Conservation (phyloP, 2,888 invertebrate genomes). For the Erannis defoliaria region DNA sequence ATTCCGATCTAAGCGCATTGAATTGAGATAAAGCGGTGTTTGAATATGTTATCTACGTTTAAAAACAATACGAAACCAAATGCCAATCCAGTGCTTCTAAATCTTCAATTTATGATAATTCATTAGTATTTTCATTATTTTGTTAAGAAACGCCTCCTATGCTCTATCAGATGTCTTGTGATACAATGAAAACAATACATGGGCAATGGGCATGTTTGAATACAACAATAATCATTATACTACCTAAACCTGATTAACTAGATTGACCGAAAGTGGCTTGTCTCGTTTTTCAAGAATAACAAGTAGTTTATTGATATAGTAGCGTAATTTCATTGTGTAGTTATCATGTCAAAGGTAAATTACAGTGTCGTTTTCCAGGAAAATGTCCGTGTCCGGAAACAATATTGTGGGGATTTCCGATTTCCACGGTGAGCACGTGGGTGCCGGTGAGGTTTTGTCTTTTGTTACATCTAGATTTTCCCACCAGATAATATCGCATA, state of each 20-base stretch:
- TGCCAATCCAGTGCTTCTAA: slow-evolving; percentile 33
- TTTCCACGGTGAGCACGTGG: slow-evolving; percentile 63
- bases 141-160: neutral
- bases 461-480: slow-evolving; percentile 72
- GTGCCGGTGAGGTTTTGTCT: slow-evolving; percentile 58
- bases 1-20: slow-evolving; percentile 80
- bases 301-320: slow-evolving; percentile 61
- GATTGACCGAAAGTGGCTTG: slow-evolving; percentile 68
- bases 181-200: slow-evolving; percentile 60
- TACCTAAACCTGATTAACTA: slow-evolving; percentile 70
- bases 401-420: slow-evolving; percentile 82
- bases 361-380: slow-evolving; percentile 62
- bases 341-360: slow-evolving; percentile 47
- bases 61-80: slow-evolving; percentile 36
- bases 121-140: slow-evolving; percentile 1
- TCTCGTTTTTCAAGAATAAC: slow-evolving; percentile 76
- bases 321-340: slow-evolving; percentile 70
- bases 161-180: slow-evolving; percentile 35
- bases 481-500: slow-evolving; percentile 64
- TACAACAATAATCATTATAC: slow-evolving; percentile 61
- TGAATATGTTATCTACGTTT: slow-evolving; percentile 53
- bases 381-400: slow-evolving; percentile 72
- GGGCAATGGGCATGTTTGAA: slow-evolving; percentile 42
- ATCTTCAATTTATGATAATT: slow-evolving; percentile 30
- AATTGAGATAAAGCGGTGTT: slow-evolving; percentile 74